Evolutionary conservation across 2,888 invertebrate genomes (phyloP), one percentile per base, ranked within the genome.

Genomic region (Oeneis ivallda): DNA sequence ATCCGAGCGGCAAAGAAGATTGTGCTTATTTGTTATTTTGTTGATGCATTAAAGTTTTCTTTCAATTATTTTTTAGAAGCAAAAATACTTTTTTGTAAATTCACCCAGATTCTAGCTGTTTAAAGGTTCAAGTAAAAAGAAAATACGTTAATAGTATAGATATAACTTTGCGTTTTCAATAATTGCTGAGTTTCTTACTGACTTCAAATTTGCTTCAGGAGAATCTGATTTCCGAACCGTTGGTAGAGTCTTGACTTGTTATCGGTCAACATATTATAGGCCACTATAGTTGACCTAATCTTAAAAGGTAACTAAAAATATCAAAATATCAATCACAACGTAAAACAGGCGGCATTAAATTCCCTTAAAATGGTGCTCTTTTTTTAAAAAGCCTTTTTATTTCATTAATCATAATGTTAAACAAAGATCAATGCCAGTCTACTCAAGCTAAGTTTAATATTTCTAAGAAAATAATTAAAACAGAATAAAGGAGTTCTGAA

Each of bases 21-120:
- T 50, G 39, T 60, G 37, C n/a, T 59, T 34, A 39, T 37, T 50
- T 60, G 15, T 47, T 59, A 47, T 17, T 37, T 50, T 60, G 34
- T 47, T 19, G 10, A 17, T 19, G 11, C 19, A 50, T 15, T 47
- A 26, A 34, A 32, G 52, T 7, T 15, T 32, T 32, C 6, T 15
- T 37, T 37, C 32, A n/a, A 58, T 32, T 32, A 19, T 2, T 26
- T 58, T 32, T 58, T 32, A 8, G 15, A 13, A 13, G 43, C 5
- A 6, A 43, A 6, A 43, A n/a, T 5, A n/a, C n/a, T 2, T 41
- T 4, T 2, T 37, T 37, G 37, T 9, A 37, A 37, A 7, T 37
- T 5, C 37, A 37, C 7, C 8, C 9, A 37, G 37, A 43, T 43
- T 43, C 11, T 2, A 13, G 43, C 26, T 26, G 5, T 26, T 43